phyloP scores from a whole-genome alignment of 2,113 vertebrate genomes.

The Papio anubis region DNA sequence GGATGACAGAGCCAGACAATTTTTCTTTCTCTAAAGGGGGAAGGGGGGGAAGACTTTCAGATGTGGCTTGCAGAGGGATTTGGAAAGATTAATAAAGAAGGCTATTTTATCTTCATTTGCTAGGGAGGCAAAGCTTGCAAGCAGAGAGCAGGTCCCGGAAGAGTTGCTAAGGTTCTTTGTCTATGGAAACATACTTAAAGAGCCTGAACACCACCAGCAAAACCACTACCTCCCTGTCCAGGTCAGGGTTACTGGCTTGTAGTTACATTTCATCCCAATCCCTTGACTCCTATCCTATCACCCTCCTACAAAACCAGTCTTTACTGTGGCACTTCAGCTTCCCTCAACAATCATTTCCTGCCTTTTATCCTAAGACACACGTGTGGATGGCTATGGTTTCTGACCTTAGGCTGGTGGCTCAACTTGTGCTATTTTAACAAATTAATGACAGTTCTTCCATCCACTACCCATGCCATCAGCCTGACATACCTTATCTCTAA shows the following conservation, averaged over 20 bases:
- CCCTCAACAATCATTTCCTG: not conserved
- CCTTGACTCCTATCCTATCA: not conserved
- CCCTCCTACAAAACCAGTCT: not conserved
- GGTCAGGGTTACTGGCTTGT: not conserved
- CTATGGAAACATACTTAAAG: not conserved
- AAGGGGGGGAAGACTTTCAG: not conserved
- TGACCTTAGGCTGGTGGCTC: not conserved
- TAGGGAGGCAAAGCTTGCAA: not conserved
- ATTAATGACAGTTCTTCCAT: not conserved
- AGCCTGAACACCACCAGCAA: not conserved
- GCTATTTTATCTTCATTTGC: not conserved
- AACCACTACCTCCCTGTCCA: not conserved
- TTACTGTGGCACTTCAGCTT: not conserved
- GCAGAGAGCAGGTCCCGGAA: not conserved
- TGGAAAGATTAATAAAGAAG: not conserved
- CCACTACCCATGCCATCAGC: not conserved
- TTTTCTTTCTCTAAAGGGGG: no score
- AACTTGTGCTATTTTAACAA: not conserved
- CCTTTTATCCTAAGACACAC: not conserved
- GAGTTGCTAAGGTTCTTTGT: not conserved
- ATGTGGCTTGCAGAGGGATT: not conserved
- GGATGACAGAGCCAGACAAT: no score
- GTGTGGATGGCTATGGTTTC: not conserved
- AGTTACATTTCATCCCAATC: not conserved
- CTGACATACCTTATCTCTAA: not conserved